phyloP scores from a whole-genome alignment of 2,888 invertebrate species.

The Callimorpha dominula region DNA sequence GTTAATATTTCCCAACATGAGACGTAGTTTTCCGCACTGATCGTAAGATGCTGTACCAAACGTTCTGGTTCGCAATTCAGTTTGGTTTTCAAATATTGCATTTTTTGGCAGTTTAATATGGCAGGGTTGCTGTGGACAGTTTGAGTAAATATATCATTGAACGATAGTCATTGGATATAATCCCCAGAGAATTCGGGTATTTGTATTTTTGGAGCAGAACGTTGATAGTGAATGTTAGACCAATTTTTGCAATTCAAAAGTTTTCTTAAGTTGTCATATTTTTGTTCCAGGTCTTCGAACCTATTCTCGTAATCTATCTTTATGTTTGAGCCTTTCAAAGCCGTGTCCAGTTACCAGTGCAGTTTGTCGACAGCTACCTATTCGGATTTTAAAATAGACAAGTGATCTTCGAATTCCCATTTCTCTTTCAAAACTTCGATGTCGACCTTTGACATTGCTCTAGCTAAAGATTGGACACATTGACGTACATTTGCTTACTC shows the following conservation, averaged over 20 bases:
- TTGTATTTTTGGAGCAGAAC: too few relatives aligned
- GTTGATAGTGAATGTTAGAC: too few relatives aligned
- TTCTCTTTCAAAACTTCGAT: neutral
- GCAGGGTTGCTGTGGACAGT: neutral
- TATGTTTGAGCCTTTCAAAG: neutral
- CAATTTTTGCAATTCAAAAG: too few relatives aligned
- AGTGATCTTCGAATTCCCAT: too few relatives aligned
- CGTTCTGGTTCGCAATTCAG: slow-evolving; percentile 1
- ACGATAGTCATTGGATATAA: neutral
- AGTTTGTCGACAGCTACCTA: neutral
- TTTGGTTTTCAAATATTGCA: slow-evolving; percentile 5
- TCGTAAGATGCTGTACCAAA: slow-evolving; percentile 1
- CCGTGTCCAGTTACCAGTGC: neutral
- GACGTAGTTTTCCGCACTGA: slow-evolving; percentile 3
- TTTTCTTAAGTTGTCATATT: neutral
- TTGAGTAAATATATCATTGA: slow-evolving; percentile 1
- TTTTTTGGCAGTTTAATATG: slow-evolving; percentile 3
- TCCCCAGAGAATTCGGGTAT: neutral
- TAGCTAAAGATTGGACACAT: too few relatives aligned
- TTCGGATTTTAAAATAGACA: neutral
- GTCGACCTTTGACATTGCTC: neutral
- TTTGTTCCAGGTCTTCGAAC: neutral
- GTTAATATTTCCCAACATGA: slow-evolving; percentile 8
- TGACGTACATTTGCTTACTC: too few relatives aligned
- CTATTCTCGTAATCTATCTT: neutral